Percentiles rank a stretch among this genome's conserved stretches.
Evolutionary conservation across 2,113 vertebrate species (phyloP).

Genomic region (Nyctibius bracteatus): DNA sequence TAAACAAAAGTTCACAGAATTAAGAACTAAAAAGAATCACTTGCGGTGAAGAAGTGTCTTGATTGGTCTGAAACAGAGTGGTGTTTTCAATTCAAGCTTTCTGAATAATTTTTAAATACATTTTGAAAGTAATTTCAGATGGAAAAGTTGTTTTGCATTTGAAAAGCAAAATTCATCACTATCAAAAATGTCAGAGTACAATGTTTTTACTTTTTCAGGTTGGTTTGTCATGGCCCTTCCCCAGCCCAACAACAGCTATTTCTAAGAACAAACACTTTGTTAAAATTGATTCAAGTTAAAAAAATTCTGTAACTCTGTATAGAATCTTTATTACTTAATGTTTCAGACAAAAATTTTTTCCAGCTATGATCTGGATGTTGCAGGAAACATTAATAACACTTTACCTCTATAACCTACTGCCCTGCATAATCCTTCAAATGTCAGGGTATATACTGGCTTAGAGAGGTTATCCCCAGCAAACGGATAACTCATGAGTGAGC

Average conservation of each 20-base stretch:
- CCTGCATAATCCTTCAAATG: neutral
- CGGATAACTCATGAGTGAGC: neutral
- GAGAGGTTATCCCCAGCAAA: neutral
- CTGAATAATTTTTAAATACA: neutral
- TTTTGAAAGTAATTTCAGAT: neutral
- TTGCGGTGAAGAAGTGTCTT: neutral
- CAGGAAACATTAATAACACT: neutral
- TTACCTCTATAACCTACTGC: neutral
- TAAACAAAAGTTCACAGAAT: constrained; percentile 1
- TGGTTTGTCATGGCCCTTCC: neutral
- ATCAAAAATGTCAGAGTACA: neutral
- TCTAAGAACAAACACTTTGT: neutral
- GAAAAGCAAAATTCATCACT: neutral
- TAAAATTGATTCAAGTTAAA: neutral
- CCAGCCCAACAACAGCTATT: neutral
- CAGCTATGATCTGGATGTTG: neutral
- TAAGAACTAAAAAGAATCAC: neutral
- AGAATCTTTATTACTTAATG: neutral
- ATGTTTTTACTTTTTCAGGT: neutral
- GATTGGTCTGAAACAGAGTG: neutral
- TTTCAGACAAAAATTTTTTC: neutral
- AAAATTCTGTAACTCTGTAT: neutral
- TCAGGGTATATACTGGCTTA: neutral
- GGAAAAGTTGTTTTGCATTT: neutral
- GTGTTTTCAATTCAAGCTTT: neutral